A percentile compares a stretch with the other conserved stretches of the same genome.
phyloP scores from a whole-genome alignment of 2,888 invertebrate genomes.

The Maniola hyperantus region DNA sequence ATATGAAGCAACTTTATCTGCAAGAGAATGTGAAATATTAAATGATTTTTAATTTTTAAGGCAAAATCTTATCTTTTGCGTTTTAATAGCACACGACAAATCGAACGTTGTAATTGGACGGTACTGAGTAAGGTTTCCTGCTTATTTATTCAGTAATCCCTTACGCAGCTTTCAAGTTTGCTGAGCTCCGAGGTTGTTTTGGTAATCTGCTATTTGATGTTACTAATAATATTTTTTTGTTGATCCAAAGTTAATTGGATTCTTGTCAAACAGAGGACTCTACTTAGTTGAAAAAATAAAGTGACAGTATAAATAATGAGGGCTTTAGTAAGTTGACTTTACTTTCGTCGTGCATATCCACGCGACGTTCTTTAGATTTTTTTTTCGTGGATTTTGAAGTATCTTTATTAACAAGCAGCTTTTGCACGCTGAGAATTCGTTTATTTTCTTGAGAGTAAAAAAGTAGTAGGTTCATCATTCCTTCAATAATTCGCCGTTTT shows the following conservation, averaged over 20 bases:
- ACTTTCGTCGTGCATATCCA: neutral
- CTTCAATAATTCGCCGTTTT: no score
- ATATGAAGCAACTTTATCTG: no score
- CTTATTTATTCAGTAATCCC: conserved; percentile 58
- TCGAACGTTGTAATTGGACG: conserved; percentile 36
- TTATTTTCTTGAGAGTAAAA: no score
- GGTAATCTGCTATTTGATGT: conserved; percentile 36
- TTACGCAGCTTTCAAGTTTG: conserved; percentile 50
- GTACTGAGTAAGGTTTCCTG: conserved; percentile 38
- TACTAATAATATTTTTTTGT: conserved; percentile 27
- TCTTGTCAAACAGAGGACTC: conserved; percentile 15
- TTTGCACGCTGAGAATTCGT: no score
- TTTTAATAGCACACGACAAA: conserved; percentile 30
- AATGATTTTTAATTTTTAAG: no score
- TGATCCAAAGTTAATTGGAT: conserved; percentile 22
- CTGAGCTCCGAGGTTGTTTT: conserved; percentile 34
- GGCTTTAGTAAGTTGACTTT: conserved; percentile 6
- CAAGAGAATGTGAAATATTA: no score
- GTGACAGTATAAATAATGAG: conserved; percentile 12
- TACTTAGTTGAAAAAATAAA: conserved; percentile 18
- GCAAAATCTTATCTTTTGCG: neutral
- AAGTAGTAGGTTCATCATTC: no score
- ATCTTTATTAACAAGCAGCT: neutral
- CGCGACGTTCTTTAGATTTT: conserved; percentile 1
- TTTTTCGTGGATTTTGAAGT: neutral